Percentiles rank a stretch among this genome's conserved stretches.
Evolutionary conservation across 2,113 vertebrate genomes (phyloP).

Genomic region (Vanacampus margaritifer): DNA sequence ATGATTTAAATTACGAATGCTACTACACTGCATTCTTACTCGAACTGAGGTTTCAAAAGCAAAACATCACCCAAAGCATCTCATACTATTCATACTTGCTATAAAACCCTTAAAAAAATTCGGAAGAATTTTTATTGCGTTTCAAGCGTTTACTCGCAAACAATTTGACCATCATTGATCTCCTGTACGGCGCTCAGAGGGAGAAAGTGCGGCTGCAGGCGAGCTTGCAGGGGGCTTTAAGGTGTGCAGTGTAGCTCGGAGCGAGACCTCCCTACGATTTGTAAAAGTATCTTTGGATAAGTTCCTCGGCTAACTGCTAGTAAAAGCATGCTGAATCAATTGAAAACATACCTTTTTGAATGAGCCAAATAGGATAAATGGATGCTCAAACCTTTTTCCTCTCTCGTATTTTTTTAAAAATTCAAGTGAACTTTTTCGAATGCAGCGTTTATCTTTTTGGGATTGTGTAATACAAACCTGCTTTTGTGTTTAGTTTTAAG

Average conservation of each 20-base stretch:
- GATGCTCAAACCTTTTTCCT: neutral
- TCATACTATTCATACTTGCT: neutral
- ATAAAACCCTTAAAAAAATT: neutral
- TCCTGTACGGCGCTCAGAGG: constrained; percentile 18
- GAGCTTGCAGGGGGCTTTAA: constrained; percentile 32
- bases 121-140: neutral
- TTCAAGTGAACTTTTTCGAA: neutral
- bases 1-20: neutral
- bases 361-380: constrained; percentile 13
- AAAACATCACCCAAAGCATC: neutral
- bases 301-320: constrained; percentile 30
- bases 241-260: constrained; percentile 36
- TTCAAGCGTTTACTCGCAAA: constrained; percentile 1
- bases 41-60: neutral
- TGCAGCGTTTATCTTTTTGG: neutral
- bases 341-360: constrained; percentile 49
- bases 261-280: constrained; percentile 32
- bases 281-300: constrained; percentile 41
- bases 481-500: neutral
- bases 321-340: constrained; percentile 22
- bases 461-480: neutral
- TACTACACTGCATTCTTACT: neutral
- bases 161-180: constrained; percentile 24
- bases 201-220: constrained; percentile 38
- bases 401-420: neutral